Percentiles rank a stretch among this genome's conserved stretches.
These are phyloP conservation scores for Pyxicephalus adspersus DNA, from an alignment of 2,113 vertebrate genomes.

Conservation along the genomic window DNA sequence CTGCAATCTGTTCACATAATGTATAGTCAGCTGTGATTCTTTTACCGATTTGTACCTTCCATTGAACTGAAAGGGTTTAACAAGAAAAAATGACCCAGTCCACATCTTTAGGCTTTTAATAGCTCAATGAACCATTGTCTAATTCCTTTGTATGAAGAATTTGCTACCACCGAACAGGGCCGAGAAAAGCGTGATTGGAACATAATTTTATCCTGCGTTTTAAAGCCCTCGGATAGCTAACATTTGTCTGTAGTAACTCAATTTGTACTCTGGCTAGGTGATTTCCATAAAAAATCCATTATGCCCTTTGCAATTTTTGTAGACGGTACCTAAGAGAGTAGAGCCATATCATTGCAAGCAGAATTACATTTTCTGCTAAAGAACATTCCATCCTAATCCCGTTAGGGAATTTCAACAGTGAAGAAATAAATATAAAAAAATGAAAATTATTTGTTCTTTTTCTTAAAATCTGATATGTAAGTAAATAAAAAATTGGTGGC, in stretches of 20 bases:
- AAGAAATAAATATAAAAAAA: constrained; percentile 10
- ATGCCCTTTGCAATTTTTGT: constrained; percentile 12
- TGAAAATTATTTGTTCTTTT: constrained; percentile 41
- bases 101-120: constrained; percentile 40
- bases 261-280: constrained; percentile 39
- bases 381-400: constrained; percentile 47
- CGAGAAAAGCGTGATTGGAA: constrained; percentile 30
- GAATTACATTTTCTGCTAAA: constrained; percentile 56
- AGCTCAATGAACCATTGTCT: constrained; percentile 48
- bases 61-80: constrained; percentile 29
- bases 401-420: constrained; percentile 53
- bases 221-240: constrained; percentile 41
- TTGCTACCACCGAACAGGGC: constrained; percentile 11
- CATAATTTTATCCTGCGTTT: constrained; percentile 44
- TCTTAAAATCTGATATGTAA: constrained; percentile 61
- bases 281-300: constrained; percentile 44
- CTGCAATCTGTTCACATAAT: constrained; percentile 28
- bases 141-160: constrained; percentile 46
- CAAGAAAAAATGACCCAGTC: constrained; percentile 34
- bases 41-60: constrained; percentile 13
- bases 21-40: constrained; percentile 24
- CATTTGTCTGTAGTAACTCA: constrained; percentile 54
- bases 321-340: constrained; percentile 31
- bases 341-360: constrained; percentile 57
- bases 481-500: constrained; percentile 57